These are phyloP conservation scores for Cyprinodon brontotheroides DNA, from an alignment of 2,113 vertebrate genomes.

Conservation along the genomic window DNA sequence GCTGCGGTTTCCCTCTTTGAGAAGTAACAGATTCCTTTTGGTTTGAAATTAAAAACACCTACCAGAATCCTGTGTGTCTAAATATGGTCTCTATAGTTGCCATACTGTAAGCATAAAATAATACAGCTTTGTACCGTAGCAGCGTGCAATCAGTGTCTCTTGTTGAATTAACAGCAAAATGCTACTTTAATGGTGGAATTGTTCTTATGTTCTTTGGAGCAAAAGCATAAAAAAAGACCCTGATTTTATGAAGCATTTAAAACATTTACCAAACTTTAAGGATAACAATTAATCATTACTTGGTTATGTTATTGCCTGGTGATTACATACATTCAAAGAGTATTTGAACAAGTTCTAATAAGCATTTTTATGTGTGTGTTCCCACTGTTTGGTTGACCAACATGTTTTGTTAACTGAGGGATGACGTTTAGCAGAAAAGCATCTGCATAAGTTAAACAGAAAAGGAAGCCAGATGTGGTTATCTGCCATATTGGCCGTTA, in stretches of 20 bases:
- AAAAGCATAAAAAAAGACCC: not conserved
- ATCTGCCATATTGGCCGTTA: no score
- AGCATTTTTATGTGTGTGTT: not conserved
- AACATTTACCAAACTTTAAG: not conserved
- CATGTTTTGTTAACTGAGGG: no score
- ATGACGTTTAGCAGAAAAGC: no score
- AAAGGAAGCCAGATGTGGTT: no score
- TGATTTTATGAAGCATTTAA: not conserved
- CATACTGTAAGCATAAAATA: slow-evolving; percentile 2
- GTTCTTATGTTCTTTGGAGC: not conserved
- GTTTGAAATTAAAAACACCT: slow-evolving; percentile 12
- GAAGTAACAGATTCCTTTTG: slow-evolving; percentile 37
- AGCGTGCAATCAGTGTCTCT: not conserved
- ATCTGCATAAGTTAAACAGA: no score
- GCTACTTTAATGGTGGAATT: slow-evolving; percentile 6
- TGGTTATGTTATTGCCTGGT: not conserved
- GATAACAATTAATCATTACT: not conserved
- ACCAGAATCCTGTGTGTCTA: slow-evolving; percentile 12
- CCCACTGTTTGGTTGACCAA: no score
- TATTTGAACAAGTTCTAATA: not conserved
- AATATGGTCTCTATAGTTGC: slow-evolving; percentile 29
- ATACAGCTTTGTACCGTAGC: slow-evolving; percentile 9
- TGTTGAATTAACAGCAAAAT: slow-evolving; percentile 4
- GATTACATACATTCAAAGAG: not conserved
- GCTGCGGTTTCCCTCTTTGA: slow-evolving; percentile 51